These are phyloP conservation scores for Nomada ferruginata DNA, from an alignment of 2,888 invertebrate species.

Conservation along the genomic window DNA sequence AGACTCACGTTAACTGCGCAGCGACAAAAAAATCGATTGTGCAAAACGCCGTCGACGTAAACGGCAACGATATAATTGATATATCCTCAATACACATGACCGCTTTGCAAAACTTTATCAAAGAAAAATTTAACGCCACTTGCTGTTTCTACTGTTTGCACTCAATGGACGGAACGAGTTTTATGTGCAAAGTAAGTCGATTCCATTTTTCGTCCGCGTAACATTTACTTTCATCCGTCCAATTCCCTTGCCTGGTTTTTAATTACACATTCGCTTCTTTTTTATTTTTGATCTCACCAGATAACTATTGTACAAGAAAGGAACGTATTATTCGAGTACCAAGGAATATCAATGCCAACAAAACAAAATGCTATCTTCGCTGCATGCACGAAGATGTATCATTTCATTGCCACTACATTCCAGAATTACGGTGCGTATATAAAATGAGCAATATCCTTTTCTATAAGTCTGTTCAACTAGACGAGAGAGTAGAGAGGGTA, in stretches of 20 bases:
- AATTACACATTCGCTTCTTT: background rate
- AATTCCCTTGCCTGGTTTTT: background rate
- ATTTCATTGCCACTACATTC: conserved; percentile 48
- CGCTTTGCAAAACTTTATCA: conserved; percentile 70
- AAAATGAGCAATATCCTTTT: background rate
- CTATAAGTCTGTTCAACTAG: background rate
- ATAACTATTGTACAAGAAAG: conserved; percentile 68
- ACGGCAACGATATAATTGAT: conserved; percentile 32
- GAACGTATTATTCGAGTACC: conserved; percentile 67
- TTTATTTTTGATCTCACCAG: conserved; percentile 56
- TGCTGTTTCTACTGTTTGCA: conserved; percentile 73
- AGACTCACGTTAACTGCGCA: conserved; percentile 44
- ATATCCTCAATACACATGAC: conserved; percentile 34
- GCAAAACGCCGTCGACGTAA: conserved; percentile 17
- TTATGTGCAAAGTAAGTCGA: conserved; percentile 64
- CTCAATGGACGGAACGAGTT: conserved; percentile 58
- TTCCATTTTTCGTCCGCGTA: background rate
- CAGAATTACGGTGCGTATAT: conserved; percentile 36
- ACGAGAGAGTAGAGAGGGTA: no score
- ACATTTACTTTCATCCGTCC: background rate
- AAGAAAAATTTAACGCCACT: conserved; percentile 68
- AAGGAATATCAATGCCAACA: conserved; percentile 69
- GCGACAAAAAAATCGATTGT: background rate
- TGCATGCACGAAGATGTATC: conserved; percentile 70
- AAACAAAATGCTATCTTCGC: conserved; percentile 70